Base-by-base conservation (phyloP, 2,113 vertebrate genomes). In the Lophotis ruficrista region DNA sequence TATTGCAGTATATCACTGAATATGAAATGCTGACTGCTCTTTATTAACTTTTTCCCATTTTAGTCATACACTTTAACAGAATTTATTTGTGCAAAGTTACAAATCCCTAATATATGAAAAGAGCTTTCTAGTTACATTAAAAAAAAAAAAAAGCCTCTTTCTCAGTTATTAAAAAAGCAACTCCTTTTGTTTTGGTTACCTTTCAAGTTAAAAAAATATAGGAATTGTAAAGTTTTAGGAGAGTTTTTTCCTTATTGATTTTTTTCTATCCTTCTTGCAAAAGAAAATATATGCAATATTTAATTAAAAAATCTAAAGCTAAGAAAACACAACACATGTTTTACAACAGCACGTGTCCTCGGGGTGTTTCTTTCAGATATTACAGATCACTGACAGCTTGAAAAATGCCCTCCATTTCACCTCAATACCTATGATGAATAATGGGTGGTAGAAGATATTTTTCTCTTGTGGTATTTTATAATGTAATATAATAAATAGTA, bases 51-150 rank as follows among this genome's bases (percentile, higher is more conserved):
- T 65, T 90, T 97, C 95, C 70, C 68, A 38, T 85, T 81, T 94
- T 79, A 81, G 72, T 94, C 80, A 87, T 92, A 47, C 8, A 18
- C 71, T 65, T 41, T 53, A 91, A 58, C 47, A 66, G 13, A 92
- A 91, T 94, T 89, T 93, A 95, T 95, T 96, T 96, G 56, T 50
- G 41, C 85, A 76, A 92, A 95, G 66, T 94, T 92, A 82, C 79
- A 97, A 95, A 97, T 93, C 89, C 90, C 71, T 96, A 80, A 69
- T 93, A 93, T 69, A 87, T 85, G 83, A 90, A 95, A 93, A 94
- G 89, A 85, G 43, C 77, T 90, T 94, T 90, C 58, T 81, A 75
- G 15, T 91, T 96, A 56, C 24, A 61, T 53, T 47, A 78, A 82
- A 85, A 65, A 53, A 61, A 62, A 62, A 9, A 31, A 61, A 83